Base-by-base conservation (phyloP, 2,113 vertebrate species). In the Leucoraja erinaceus region DNA sequence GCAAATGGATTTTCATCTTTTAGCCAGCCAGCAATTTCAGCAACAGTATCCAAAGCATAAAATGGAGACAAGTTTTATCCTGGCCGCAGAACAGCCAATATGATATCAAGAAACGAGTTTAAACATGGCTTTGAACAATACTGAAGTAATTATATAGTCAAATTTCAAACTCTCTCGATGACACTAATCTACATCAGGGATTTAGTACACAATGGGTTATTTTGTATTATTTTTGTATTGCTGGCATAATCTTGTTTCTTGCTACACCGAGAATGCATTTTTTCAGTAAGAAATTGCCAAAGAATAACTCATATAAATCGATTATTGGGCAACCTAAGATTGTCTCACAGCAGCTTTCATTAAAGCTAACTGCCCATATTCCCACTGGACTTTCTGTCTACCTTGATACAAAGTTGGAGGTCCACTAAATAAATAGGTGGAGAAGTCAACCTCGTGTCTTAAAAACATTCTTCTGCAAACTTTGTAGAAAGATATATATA, bases 161-260 rank as follows among this genome's bases (percentile, higher is more conserved):
- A 5, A n/a, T 86, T 86, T 86, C 54, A 61, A 86, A 86, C 28
- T n/a, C 28, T 9, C 31, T 86, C 61, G 25, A 86, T 63, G 56
- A 6, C 33, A 61, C 14, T 61, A 86, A 86, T 12, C 12, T 86
- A 86, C n/a, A 86, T 28, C 56, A 31, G 83, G 56, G 59, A 86
- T 61, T 63, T 63, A n/a, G 59, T 31, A 86, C 56, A 86, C 56
- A 86, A 86, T 86, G 79, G 79, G 22, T 86, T 63, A 63, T 86
- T 86, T 61, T 86, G 47, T 83, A 25, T 25, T 86, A n/a, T 61
- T 28, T 86, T 86, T 86, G 56, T 31, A 31, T 56, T 86, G 83
- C 28, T 86, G 10, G n/a, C 59, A 31, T 31, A 88, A 88, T 88
- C 59, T 18, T 63, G 59, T 31, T 63, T 88, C 83, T n/a, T n/a